These are phyloP conservation scores for Aphrophora alni DNA, from an alignment of 2,888 invertebrate species.

Conservation along the genomic window DNA sequence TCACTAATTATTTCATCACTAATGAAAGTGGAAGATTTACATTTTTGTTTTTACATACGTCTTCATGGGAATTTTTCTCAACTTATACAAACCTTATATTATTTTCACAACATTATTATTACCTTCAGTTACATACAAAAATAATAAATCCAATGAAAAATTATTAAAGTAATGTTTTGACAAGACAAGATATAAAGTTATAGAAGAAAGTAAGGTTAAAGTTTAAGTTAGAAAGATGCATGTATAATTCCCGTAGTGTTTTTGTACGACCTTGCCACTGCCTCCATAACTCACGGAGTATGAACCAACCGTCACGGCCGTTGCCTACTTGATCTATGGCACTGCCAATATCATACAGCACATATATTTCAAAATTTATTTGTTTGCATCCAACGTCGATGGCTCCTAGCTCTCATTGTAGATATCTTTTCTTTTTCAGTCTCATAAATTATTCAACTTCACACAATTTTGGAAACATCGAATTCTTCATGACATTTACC, in stretches of 20 bases:
- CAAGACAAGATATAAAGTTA: too few relatives aligned
- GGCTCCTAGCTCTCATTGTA: background rate
- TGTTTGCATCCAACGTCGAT: background rate
- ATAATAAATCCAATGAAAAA: too few relatives aligned
- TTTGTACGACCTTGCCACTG: background rate
- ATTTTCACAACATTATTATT: too few relatives aligned
- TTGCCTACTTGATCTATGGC: background rate
- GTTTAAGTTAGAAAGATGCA: background rate
- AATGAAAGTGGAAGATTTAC: too few relatives aligned
- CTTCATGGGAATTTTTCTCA: too few relatives aligned
- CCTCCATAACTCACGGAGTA: background rate
- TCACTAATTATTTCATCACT: too few relatives aligned
- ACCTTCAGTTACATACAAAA: too few relatives aligned
- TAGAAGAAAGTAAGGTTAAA: too few relatives aligned
- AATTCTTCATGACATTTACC: background rate
- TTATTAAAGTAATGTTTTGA: too few relatives aligned
- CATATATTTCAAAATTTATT: background rate
- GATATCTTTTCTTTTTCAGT: background rate
- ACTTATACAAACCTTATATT: too few relatives aligned
- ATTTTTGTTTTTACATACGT: too few relatives aligned
- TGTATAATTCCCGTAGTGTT: background rate
- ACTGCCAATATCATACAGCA: background rate
- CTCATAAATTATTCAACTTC: background rate
- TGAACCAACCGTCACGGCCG: background rate
- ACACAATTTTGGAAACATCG: background rate